phyloP scores from a whole-genome alignment of 2,797 vertebrate genomes.

The Coregonus sp. region DNA sequence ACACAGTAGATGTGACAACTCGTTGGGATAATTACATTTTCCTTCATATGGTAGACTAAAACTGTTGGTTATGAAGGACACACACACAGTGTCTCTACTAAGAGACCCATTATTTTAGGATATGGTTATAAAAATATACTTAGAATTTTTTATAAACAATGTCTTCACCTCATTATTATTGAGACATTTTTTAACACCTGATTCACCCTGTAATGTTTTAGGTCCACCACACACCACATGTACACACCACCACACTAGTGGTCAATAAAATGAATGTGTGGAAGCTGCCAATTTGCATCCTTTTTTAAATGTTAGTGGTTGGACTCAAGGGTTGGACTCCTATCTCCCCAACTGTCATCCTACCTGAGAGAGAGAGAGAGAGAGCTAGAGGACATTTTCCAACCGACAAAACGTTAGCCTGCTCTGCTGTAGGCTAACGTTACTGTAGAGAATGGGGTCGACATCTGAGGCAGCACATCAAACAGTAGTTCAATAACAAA shows the following conservation, averaged over 20 bases:
- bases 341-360: not conserved
- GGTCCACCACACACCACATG: not conserved
- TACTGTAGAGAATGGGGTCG: no score
- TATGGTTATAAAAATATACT: no score
- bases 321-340: not conserved
- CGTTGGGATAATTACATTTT: no score
- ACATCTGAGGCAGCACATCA: no score
- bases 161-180: no score
- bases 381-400: not conserved
- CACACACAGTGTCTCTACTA: not conserved
- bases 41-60: no score
- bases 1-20: no score
- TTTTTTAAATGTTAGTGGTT: not conserved
- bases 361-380: not conserved
- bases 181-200: not conserved
- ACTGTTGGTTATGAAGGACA: no score
- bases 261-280: not conserved
- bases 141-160: no score
- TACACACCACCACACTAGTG: not conserved
- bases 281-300: not conserved
- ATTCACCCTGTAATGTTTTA: not conserved
- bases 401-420: not conserved
- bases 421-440: not conserved
- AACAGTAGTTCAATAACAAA: slow-evolving; percentile 8
- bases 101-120: not conserved